Conservation (phyloP, 2,797 vertebrate species). For the Lithobates pipiens region DNA sequence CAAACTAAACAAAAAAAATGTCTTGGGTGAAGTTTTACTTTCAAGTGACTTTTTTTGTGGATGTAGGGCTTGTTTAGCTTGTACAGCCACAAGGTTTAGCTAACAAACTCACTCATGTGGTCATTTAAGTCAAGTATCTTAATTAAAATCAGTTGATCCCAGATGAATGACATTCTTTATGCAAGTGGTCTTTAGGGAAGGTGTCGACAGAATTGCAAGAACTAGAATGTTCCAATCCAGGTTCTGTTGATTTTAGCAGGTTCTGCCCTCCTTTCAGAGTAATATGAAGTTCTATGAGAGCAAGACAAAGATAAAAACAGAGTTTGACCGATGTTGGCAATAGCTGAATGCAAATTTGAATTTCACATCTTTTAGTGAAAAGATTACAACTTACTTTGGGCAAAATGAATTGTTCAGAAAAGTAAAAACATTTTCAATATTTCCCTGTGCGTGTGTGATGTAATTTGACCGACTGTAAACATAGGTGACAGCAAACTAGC, state of each 20-base stretch:
- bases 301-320: conserved; percentile 19
- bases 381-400: conserved; percentile 17
- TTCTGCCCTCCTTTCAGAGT: background rate
- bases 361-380: conserved; percentile 50
- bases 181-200: conserved; percentile 55
- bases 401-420: conserved; percentile 41
- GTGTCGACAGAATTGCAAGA: conserved; percentile 30
- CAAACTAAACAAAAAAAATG: background rate
- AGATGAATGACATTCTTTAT: conserved; percentile 45
- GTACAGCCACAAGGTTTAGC: conserved; percentile 26
- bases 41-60: conserved; percentile 28
- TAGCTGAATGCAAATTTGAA: conserved; percentile 34
- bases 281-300: background rate
- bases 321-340: conserved; percentile 18
- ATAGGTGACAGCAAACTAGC: background rate
- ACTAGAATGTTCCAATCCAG: conserved; percentile 5
- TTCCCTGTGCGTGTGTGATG: conserved; percentile 24
- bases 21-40: background rate
- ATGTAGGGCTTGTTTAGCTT: conserved; percentile 40
- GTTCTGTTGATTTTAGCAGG: conserved; percentile 15
- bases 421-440: conserved; percentile 8
- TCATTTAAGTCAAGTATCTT: conserved; percentile 60
- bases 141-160: conserved; percentile 60
- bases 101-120: conserved; percentile 40
- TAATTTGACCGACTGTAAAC: conserved; percentile 26